Conservation (phyloP, 2,888 invertebrate genomes). For the Agonopterix arenella region DNA sequence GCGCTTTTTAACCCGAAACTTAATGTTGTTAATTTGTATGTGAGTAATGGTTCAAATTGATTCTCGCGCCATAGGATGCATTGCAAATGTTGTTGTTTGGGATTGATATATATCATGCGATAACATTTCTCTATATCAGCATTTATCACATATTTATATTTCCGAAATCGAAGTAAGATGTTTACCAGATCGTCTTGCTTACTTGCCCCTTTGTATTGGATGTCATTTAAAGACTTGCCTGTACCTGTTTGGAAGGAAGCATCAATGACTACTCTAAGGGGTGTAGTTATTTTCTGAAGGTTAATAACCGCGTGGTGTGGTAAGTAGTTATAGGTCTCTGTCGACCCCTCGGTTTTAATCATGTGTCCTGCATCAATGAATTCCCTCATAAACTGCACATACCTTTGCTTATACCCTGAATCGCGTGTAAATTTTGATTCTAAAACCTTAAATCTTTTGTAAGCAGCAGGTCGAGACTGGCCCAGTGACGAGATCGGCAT, state of each 20-base stretch:
- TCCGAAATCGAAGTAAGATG: slow-evolving; percentile 6
- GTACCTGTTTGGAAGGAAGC: slow-evolving; percentile 2
- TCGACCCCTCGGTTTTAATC: too few relatives aligned
- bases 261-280: slow-evolving; percentile 3
- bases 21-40: slow-evolving; percentile 8
- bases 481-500: too few relatives aligned
- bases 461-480: not conserved
- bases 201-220: slow-evolving; percentile 7
- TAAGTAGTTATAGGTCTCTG: too few relatives aligned
- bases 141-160: slow-evolving; percentile 4
- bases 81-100: slow-evolving; percentile 1
- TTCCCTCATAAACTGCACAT: not conserved
- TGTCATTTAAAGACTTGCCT: slow-evolving; percentile 6
- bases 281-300: too few relatives aligned
- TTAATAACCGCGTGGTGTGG: too few relatives aligned
- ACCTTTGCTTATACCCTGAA: not conserved
- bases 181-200: slow-evolving; percentile 6
- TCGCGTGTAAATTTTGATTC: slow-evolving; percentile 1
- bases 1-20: slow-evolving; percentile 12
- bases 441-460: slow-evolving; percentile 2
- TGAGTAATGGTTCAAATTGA: slow-evolving; percentile 2
- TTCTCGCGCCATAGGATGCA: slow-evolving; percentile 9
- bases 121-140: slow-evolving; percentile 9
- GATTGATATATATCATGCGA: slow-evolving; percentile 5
- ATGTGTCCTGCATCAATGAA: too few relatives aligned